Evolutionary conservation across 2,888 invertebrate species (phyloP).

Genomic region (Chymomyza procnemis): DNA sequence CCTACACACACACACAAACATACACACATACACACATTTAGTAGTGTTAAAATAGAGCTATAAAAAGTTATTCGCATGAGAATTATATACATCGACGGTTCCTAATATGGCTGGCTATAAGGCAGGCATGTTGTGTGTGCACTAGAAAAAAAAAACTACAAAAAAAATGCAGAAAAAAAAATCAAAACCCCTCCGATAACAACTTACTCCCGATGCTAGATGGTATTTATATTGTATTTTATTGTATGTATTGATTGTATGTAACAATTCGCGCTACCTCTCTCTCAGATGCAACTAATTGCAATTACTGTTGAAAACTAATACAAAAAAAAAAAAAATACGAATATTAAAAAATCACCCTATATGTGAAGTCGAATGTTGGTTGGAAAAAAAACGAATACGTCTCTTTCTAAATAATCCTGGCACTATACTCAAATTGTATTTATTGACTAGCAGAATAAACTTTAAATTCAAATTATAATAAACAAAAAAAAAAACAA

Average conservation of each 20-base stretch:
- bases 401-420: not conserved
- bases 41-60: not conserved
- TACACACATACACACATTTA: slow-evolving; percentile 6
- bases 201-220: slow-evolving; percentile 28
- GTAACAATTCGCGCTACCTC: slow-evolving; percentile 59
- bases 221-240: slow-evolving; percentile 20
- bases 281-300: slow-evolving; percentile 6
- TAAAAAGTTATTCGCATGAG: not conserved
- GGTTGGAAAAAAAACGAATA: not conserved
- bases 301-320: not conserved
- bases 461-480: slow-evolving; percentile 10
- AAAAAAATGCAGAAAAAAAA: no score
- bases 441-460: slow-evolving; percentile 47
- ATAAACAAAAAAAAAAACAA: slow-evolving; percentile 23
- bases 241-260: slow-evolving; percentile 36
- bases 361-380: not conserved
- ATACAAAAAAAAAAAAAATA: not conserved
- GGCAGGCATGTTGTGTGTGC: slow-evolving; percentile 61
- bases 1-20: slow-evolving; percentile 15
- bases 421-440: slow-evolving; percentile 38
- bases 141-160: slow-evolving; percentile 12
- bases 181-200: slow-evolving; percentile 37
- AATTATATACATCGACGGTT: slow-evolving; percentile 57
- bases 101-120: slow-evolving; percentile 62
- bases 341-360: not conserved